phyloP scores from a whole-genome alignment of 2,113 vertebrate genomes.

The Hyla sarda region DNA sequence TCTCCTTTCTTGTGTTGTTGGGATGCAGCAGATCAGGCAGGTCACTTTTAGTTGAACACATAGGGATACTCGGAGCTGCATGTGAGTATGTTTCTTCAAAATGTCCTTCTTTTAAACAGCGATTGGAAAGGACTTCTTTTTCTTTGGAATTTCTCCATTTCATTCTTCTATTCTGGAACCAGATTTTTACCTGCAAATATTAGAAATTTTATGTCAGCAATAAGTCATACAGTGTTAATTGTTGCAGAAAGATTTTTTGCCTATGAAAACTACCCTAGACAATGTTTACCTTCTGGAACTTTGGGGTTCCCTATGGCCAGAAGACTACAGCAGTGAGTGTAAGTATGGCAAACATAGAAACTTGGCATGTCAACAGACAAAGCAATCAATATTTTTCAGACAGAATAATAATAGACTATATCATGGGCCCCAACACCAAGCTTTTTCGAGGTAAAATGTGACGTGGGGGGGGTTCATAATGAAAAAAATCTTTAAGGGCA shows the following conservation, averaged over 20 bases:
- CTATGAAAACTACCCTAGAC: not conserved
- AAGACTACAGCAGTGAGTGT: no score
- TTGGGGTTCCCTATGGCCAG: not conserved
- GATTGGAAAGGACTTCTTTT: slow-evolving; percentile 83
- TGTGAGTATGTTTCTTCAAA: slow-evolving; percentile 69
- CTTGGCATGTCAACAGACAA: no score
- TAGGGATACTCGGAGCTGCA: slow-evolving; percentile 63
- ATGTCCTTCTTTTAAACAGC: slow-evolving; percentile 71
- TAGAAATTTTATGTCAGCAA: no score
- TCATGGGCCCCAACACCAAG: no score
- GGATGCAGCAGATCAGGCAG: slow-evolving; percentile 63
- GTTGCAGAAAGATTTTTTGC: not conserved
- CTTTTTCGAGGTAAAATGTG: no score
- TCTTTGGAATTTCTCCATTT: slow-evolving; percentile 98
- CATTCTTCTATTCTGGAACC: slow-evolving; percentile 98
- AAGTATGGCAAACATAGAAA: no score
- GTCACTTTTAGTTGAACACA: slow-evolving; percentile 69
- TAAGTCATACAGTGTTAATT: not conserved
- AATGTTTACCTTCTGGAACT: not conserved
- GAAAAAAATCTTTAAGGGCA: no score
- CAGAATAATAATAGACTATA: no score
- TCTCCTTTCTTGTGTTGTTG: slow-evolving; percentile 68
- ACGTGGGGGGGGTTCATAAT: no score
- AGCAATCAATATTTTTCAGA: no score
- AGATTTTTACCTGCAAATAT: slow-evolving; percentile 91